A percentile compares a stretch with the other conserved stretches of the same genome.
Conservation (phyloP, 2,888 invertebrate species). For the Nomada goodeniana region DNA sequence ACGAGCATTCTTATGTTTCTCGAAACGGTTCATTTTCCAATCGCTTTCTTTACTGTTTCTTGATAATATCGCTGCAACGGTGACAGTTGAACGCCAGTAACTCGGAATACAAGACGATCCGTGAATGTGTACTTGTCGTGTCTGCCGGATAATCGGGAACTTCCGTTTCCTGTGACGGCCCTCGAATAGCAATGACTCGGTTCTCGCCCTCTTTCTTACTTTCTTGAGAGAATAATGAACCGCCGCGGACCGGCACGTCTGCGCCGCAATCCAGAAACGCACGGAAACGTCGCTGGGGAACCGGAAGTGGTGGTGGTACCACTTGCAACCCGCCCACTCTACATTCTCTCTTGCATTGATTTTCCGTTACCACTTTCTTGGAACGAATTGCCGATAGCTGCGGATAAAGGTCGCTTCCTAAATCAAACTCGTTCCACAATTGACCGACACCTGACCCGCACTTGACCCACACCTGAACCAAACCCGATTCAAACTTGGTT, state of each 20-base stretch:
- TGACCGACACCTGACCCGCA: no score
- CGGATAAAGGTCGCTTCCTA: no score
- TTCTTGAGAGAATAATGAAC: constrained; percentile 51
- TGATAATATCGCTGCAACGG: neutral
- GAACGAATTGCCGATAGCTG: no score
- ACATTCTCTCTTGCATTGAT: neutral
- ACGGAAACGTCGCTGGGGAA: constrained; percentile 37
- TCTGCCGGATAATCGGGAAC: constrained; percentile 76
- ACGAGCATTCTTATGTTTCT: neutral
- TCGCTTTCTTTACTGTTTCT: no score
- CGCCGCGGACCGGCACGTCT: constrained; percentile 25
- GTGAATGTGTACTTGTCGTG: constrained; percentile 63
- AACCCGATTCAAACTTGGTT: no score
- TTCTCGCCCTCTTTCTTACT: constrained; percentile 58
- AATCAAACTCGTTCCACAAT: no score
- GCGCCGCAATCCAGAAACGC: constrained; percentile 53
- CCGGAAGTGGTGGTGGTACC: constrained; percentile 41
- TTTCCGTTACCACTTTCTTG: no score
- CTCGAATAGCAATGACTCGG: constrained; percentile 79
- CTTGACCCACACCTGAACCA: no score
- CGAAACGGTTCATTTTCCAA: no score
- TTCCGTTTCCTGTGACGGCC: constrained; percentile 80
- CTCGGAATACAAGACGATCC: constrained; percentile 66
- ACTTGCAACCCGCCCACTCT: neutral
- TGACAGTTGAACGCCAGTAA: constrained; percentile 8